Conservation (phyloP, 2,888 invertebrate species). For the Eubasilissa splendida region DNA sequence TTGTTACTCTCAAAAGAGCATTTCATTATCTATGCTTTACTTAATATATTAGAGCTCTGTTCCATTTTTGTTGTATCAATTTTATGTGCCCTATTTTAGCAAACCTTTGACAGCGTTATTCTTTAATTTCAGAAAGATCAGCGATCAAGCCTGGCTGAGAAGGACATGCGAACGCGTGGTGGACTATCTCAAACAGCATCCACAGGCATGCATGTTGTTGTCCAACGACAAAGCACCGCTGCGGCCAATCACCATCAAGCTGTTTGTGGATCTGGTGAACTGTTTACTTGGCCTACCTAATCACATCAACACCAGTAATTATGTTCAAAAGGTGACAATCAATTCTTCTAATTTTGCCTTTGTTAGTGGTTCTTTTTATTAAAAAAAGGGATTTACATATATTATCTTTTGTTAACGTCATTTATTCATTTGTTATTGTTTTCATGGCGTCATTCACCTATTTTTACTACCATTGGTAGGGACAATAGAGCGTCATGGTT, state of each 20-base stretch:
- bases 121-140: constrained; percentile 62
- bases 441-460: not conserved
- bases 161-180: constrained; percentile 61
- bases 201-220: constrained; percentile 50
- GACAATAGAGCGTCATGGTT: not conserved
- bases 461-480: not conserved
- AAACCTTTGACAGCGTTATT: not conserved
- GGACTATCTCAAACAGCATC: constrained; percentile 61
- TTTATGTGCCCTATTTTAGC: no score
- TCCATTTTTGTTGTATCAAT: no score
- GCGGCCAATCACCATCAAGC: constrained; percentile 69
- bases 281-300: constrained; percentile 63
- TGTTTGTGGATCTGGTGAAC: constrained; percentile 67
- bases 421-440: not conserved
- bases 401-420: not conserved
- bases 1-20: no score
- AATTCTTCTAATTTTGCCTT: not conserved
- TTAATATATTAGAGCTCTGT: no score
- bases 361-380: not conserved
- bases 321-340: constrained; percentile 66
- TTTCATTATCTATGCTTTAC: no score
- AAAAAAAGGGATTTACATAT: no score
- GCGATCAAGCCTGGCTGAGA: constrained; percentile 67
- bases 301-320: constrained; percentile 67
- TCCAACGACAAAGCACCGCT: constrained; percentile 59